Base-by-base conservation (phyloP, 2,113 vertebrate genomes). In the Sorex araneus region DNA sequence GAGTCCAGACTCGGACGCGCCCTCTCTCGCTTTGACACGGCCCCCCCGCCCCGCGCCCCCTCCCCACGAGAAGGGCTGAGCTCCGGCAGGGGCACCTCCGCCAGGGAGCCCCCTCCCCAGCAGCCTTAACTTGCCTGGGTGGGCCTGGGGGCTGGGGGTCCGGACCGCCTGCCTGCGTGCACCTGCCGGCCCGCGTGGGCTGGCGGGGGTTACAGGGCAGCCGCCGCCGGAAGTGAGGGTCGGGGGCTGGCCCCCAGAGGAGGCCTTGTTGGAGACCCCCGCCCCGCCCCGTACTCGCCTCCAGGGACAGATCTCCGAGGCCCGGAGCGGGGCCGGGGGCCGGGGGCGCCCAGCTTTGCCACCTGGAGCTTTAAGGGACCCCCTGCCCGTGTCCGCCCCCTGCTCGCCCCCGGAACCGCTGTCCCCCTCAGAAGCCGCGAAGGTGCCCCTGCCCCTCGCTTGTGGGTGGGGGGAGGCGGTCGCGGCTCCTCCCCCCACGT, bases 91-190 rank as follows among this genome's bases (percentile, higher is more conserved):
- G 32, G 28, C 0, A 1, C 21, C 1, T 9, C 79, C 2, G 2
- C 21, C 2, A 2, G 18, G 13, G 30, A 18, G 34, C 28, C 28
- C 77, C 18, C 69, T 70, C 13, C 60, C 23, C 9, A 0, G 73
- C 70, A 90, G 95, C 96, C 78, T 90, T 81, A 79, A 60, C 74
- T 57, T 45, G 47, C 84, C 50, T 43, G 30, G 50, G 45, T 27
- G 66, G 66, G 57, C 18, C 57, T 47, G 2, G 80, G 71, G 45
- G 70, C 60, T 6, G 70, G 45, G 15, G 32, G 32, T 19, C 30
- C 92, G 18, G 15, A 89, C 57, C 23, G 57, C 4, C 54, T 19
- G 13, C 54, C 54, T 54, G 54, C 15, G 54, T 23, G 18, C 57
- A 60, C 21, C 18, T 23, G 57, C 57, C 47, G 10, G 13, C 47